Conservation (phyloP, 2,888 invertebrate genomes). For the Thereva nobilitata region DNA sequence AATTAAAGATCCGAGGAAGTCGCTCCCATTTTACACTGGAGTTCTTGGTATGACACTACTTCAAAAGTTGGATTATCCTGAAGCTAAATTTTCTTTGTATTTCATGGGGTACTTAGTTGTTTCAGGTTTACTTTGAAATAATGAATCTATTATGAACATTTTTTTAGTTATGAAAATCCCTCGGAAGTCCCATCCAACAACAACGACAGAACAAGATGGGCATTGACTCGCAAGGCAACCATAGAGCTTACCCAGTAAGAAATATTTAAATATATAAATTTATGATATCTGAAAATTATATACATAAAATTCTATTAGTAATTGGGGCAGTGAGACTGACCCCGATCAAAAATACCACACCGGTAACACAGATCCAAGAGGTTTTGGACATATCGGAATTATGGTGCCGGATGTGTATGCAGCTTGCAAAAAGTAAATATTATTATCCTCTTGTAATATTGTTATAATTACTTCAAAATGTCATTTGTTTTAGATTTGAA, state of each 20-base stretch:
- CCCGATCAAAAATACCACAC: constrained; percentile 79
- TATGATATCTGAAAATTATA: background rate
- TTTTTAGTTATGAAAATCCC: constrained; percentile 69
- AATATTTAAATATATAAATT: constrained; percentile 15
- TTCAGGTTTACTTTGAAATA: background rate
- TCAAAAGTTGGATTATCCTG: constrained; percentile 85
- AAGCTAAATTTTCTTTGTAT: constrained; percentile 87
- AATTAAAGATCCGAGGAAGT: constrained; percentile 87
- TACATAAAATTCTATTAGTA: constrained; percentile 63
- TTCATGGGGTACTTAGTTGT: constrained; percentile 71
- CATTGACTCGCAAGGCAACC: constrained; percentile 81
- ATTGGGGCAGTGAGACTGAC: constrained; percentile 93
- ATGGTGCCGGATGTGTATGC: constrained; percentile 85
- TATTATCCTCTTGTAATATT: background rate
- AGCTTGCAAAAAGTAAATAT: constrained; percentile 71
- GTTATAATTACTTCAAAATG: constrained; percentile 1
- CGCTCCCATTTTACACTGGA: constrained; percentile 87
- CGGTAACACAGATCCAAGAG: constrained; percentile 87
- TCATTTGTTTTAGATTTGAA: constrained; percentile 66
- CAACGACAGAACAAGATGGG: constrained; percentile 72
- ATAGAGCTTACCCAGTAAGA: constrained; percentile 90
- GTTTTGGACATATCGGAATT: constrained; percentile 92
- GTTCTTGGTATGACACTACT: constrained; percentile 90
- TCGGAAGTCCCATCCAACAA: constrained; percentile 74
- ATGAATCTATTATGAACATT: background rate